Evolutionary conservation across 2,888 invertebrate genomes (phyloP), one percentile per base, ranked within the genome.

Genomic region (Apocheima hispidaria): DNA sequence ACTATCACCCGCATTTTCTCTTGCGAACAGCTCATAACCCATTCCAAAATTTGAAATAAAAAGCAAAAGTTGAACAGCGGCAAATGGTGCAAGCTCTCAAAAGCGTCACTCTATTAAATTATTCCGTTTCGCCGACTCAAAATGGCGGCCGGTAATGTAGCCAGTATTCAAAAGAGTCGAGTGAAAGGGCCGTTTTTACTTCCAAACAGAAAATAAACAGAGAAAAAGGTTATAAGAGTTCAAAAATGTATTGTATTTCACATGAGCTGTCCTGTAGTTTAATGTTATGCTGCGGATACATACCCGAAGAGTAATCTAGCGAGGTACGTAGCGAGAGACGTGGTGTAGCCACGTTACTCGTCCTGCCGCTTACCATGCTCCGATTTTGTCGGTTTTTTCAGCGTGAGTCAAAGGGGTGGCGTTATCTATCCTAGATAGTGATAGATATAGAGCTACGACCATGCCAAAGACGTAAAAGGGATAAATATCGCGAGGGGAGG

Each of bases 21-120:
- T 2, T 0, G 6, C 28, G 18, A 12, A 6, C 33, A 23, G 5
- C 51, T 26, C 51, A 33, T 58, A 41, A 41, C 48, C 51, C 40
- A 50, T 46, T 38, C 40, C 40, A 38, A 51, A 46, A 49, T 36
- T 50, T 38, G 35, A 65, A 66, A 63, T 56, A 59, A 65, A 65
- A 65, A 61, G 65, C 64, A 62, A 73, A 77, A 79, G 74, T 78
- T 72, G 72, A 77, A 74, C 70, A 70, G 71, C 74, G 76, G 63
- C 74, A 77, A 83, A 81, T 75, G 78, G 75, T 67, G 75, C 77
- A 73, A 72, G 72, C 75, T 74, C 80, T 77, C 81, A 84, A 84
- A 55, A 81, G 81, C 78, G 79, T 78, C 79, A 79, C 83, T 87
- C 86, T 88, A 88, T 89, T 89, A 88, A 89, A 89, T 89, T 88